Percentiles rank a stretch among this genome's conserved stretches.
Evolutionary conservation across 2,888 invertebrate genomes (phyloP).

Genomic region (Alsophila aescularia): DNA sequence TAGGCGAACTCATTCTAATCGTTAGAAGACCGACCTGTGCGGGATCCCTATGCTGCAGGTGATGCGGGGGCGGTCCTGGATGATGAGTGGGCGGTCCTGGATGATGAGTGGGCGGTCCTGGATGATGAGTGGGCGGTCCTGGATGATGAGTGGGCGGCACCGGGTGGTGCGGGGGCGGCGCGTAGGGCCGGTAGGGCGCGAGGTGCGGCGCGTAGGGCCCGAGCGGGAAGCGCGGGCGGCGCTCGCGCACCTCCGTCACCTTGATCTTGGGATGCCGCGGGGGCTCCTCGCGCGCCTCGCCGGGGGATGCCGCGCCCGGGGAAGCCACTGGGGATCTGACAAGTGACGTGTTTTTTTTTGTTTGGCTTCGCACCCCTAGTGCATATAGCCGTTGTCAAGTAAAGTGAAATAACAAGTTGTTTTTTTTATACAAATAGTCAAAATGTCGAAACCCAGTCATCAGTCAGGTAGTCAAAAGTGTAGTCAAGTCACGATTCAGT

Average conservation of each 20-base stretch:
- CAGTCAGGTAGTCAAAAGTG: too few species aligned
- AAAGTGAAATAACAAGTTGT: too few species aligned
- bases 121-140: slow-evolving; percentile 17
- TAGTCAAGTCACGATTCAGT: too few species aligned
- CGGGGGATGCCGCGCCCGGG: slow-evolving; percentile 51
- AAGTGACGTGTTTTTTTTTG: too few species aligned
- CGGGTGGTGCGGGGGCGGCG: slow-evolving; percentile 48
- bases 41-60: slow-evolving; percentile 1
- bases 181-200: slow-evolving; percentile 76
- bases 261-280: slow-evolving; percentile 76
- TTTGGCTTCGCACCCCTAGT: too few species aligned
- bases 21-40: background rate
- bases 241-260: slow-evolving; percentile 75
- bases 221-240: slow-evolving; percentile 70
- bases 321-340: slow-evolving; percentile 59
- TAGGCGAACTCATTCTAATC: too few species aligned
- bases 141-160: slow-evolving; percentile 25
- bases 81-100: slow-evolving; percentile 43
- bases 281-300: slow-evolving; percentile 57
- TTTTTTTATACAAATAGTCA: too few species aligned
- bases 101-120: background rate
- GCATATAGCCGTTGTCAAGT: too few species aligned
- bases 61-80: background rate
- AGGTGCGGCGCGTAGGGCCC: slow-evolving; percentile 81
- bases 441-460: too few species aligned